Percentiles rank a stretch among this genome's conserved stretches.
Evolutionary conservation across 2,888 invertebrate species (phyloP).

Genomic region (Crepidodera aurea): DNA sequence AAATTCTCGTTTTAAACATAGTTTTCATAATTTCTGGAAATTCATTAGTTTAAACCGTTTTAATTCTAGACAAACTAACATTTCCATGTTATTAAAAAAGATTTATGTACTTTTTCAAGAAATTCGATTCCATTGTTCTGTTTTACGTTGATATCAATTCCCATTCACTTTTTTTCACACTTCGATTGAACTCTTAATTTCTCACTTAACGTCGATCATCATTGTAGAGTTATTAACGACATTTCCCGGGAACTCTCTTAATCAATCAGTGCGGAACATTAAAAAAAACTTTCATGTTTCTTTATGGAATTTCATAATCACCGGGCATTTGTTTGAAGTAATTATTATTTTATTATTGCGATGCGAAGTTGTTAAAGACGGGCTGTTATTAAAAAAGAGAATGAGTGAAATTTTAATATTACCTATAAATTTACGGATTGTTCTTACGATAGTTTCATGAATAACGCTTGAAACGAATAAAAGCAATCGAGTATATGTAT

Average conservation of each 20-base stretch:
- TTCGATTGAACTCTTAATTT: conserved; percentile 28
- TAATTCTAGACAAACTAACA: neutral
- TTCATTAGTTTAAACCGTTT: no score
- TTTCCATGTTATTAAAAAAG: neutral
- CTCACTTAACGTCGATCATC: conserved; percentile 11
- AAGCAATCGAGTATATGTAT: no score
- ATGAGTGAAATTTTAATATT: neutral
- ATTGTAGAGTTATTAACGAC: conserved; percentile 32
- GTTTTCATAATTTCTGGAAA: no score
- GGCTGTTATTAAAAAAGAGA: conserved; percentile 12
- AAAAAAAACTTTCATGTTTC: conserved; percentile 36
- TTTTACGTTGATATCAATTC: neutral
- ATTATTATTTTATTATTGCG: conserved; percentile 15
- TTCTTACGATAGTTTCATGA: no score
- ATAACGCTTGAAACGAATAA: no score
- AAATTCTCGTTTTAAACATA: no score
- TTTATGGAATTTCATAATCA: conserved; percentile 33
- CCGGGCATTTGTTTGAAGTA: conserved; percentile 24
- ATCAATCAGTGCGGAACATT: conserved; percentile 34
- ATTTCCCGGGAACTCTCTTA: conserved; percentile 36
- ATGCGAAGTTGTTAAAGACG: neutral
- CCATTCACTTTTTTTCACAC: conserved; percentile 32
- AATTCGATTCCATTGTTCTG: conserved; percentile 12
- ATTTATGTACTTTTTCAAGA: neutral
- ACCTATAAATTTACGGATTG: no score